Conservation (phyloP, 2,797 vertebrate genomes). For the Rhinatrema bivittatum region DNA sequence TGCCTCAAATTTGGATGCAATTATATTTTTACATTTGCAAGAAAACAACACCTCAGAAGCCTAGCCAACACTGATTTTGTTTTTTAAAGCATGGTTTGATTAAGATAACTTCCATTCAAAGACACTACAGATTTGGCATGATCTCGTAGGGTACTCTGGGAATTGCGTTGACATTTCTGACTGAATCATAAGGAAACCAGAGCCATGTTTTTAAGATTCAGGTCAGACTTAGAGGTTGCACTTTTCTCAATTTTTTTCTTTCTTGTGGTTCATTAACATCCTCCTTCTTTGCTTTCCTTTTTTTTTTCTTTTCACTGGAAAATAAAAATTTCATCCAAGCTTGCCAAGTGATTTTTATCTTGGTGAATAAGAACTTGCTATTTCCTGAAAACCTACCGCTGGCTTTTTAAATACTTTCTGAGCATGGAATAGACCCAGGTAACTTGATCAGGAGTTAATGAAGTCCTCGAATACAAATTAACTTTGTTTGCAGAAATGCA, state of each 20-base stretch:
- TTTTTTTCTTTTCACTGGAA: constrained; percentile 45
- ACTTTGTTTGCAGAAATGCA: constrained; percentile 29
- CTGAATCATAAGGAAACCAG: constrained; percentile 11
- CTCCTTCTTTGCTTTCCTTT: constrained; percentile 36
- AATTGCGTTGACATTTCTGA: neutral
- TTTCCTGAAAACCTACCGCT: constrained; percentile 62
- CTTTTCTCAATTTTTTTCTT: constrained; percentile 28
- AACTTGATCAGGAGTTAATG: constrained; percentile 49
- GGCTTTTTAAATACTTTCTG: constrained; percentile 24
- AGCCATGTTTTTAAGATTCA: constrained; percentile 21
- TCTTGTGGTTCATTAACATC: constrained; percentile 47
- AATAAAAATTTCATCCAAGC: constrained; percentile 56
- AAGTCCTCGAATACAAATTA: constrained; percentile 49
- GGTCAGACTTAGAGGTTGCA: constrained; percentile 35
- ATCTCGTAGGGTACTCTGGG: neutral
- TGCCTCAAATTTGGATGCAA: too few species aligned
- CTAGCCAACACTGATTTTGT: too few species aligned
- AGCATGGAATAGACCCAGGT: constrained; percentile 48
- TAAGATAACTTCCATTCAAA: too few species aligned
- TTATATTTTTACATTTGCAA: too few species aligned
- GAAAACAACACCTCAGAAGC: too few species aligned
- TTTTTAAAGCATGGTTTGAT: too few species aligned
- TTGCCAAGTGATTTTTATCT: constrained; percentile 77
- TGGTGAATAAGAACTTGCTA: constrained; percentile 66
- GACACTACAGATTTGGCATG: neutral